A percentile compares a stretch with the other conserved stretches of the same genome.
phyloP scores from a whole-genome alignment of 2,888 invertebrate genomes.

The Octonoba sinensis region DNA sequence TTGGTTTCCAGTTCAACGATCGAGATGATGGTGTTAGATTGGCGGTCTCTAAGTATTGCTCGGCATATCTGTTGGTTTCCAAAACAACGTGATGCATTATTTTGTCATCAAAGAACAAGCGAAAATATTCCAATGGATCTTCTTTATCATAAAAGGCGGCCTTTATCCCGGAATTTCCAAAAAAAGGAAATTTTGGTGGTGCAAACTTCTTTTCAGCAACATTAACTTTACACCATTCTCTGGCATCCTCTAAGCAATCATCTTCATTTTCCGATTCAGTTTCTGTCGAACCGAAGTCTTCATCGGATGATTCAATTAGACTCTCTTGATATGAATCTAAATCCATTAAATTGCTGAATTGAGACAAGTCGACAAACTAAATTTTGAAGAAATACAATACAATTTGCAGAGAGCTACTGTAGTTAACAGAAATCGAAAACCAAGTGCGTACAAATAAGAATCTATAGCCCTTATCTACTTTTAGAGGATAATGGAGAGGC shows the following conservation, averaged over 20 bases:
- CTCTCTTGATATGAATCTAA: no score
- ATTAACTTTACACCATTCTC: slow-evolving; percentile 17
- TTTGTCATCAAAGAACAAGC: slow-evolving; percentile 18
- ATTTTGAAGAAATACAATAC: no score
- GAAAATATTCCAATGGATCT: slow-evolving; percentile 13
- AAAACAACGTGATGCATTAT: background rate
- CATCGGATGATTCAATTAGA: background rate
- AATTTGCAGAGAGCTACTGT: no score
- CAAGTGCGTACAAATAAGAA: no score
- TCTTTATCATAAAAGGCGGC: background rate
- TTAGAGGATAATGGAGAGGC: no score
- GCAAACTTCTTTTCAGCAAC: background rate
- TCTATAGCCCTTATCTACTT: no score
- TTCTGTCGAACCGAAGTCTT: background rate
- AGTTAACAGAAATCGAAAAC: no score
- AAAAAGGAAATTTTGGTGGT: slow-evolving; percentile 37
- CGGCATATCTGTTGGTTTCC: slow-evolving; percentile 24
- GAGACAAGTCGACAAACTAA: no score
- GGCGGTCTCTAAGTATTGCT: background rate
- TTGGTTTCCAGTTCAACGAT: slow-evolving; percentile 5
- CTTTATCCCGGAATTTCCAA: slow-evolving; percentile 21
- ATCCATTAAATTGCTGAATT: no score
- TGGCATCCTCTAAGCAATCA: background rate
- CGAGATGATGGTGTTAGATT: background rate
- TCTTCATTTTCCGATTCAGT: background rate